Base-by-base conservation (phyloP, 2,888 invertebrate species). In the Oligia strigilis region DNA sequence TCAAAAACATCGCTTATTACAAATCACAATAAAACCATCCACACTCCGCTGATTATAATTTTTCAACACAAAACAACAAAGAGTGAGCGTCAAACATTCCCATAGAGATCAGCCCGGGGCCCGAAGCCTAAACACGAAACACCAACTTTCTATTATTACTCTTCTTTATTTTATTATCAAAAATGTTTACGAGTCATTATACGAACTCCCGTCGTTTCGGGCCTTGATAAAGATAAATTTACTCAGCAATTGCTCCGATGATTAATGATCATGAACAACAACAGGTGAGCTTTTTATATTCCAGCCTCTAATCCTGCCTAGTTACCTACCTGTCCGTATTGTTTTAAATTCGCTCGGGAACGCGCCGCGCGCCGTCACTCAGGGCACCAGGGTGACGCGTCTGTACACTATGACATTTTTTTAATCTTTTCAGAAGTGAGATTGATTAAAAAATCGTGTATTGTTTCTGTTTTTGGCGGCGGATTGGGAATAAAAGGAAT, bases 151-250 rank as follows among this genome's bases (percentile, higher is more conserved):
- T 77, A 78, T 85, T 85, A 88, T 86, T 86, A 85, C 85, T 87
- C 84, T 85, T 87, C 86, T 88, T 90, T 88, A 88, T 89, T 90
- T 88, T 88, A 87, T 88, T 90, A 89, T 87, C 88, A 85, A 84
- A 89, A 89, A 88, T 89, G 84, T 90, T 89, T 87, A 88, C 87
- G 84, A 88, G 88, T 90, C 90, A 91, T 91, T 91, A 91, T 89
- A 82, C 87, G 79, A 81, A 81, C 86, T 90, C 81, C 87, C 86
- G 81, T 84, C 89, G 84, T 87, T 87, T 88, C 82, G 82, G 80
- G 84, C 85, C 87, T 87, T 94, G 93, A 94, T 94, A 92, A 93
- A 94, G 93, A 94, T 93, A 91, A 93, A 94, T 93, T 93, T 86
- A 84, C 81, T 87, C 78, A 81, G 87, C 89, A 87, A 91, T 91